These are phyloP conservation scores for Nemotelus pantherinus DNA, from an alignment of 2,888 invertebrate species.

Conservation along the genomic window DNA sequence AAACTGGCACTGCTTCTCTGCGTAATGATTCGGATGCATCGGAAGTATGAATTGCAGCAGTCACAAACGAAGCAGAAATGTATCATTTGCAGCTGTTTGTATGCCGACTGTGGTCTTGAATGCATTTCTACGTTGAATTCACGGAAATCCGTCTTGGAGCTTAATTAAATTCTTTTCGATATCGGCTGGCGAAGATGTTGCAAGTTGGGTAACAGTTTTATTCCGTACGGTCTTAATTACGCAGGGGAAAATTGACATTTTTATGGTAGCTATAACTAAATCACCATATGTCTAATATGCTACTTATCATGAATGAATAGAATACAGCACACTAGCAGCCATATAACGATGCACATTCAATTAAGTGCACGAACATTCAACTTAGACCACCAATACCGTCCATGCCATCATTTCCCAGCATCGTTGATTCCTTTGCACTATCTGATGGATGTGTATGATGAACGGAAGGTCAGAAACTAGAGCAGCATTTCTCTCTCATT, in stretches of 20 bases:
- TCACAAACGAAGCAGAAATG: constrained; percentile 11
- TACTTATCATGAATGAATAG: too few species aligned
- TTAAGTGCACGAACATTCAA: too few species aligned
- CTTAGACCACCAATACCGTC: too few species aligned
- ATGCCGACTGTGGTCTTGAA: constrained; percentile 4
- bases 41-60: constrained; percentile 34
- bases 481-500: constrained; percentile 6
- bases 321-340: too few species aligned
- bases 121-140: constrained; percentile 12
- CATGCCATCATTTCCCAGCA: neutral
- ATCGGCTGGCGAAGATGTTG: neutral
- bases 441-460: neutral
- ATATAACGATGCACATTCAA: too few species aligned
- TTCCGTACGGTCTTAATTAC: neutral
- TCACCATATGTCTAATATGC: too few species aligned
- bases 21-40: constrained; percentile 28
- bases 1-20: neutral
- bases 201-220: neutral
- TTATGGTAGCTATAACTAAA: too few species aligned
- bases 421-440: neutral
- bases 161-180: constrained; percentile 6
- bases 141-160: constrained; percentile 29
- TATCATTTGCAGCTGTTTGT: constrained; percentile 26
- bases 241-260: too few species aligned
- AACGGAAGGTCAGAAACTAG: neutral